Percentiles rank a stretch among this genome's conserved stretches.
Conservation (phyloP, 2,888 invertebrate genomes). For the Podabrus alpinus region DNA sequence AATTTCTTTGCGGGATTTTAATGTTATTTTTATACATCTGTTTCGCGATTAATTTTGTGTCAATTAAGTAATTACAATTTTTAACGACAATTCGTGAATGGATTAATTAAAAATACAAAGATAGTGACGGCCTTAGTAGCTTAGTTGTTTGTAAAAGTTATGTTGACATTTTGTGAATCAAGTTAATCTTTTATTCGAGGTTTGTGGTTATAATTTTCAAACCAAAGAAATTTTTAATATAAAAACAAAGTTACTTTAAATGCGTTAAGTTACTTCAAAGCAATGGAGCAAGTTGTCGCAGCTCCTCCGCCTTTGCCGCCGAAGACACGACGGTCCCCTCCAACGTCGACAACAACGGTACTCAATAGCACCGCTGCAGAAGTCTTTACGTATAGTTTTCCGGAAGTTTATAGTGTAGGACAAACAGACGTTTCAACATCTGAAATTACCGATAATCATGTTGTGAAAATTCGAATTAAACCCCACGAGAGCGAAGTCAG, state of each 20-base stretch:
- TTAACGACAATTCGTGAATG: background rate
- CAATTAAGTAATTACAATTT: background rate
- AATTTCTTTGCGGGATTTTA: slow-evolving; percentile 17
- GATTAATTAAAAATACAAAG: background rate
- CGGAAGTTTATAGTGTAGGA: slow-evolving; percentile 40
- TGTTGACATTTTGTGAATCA: background rate
- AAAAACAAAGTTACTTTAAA: slow-evolving; percentile 6
- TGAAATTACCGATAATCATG: slow-evolving; percentile 54
- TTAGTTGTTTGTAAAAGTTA: background rate
- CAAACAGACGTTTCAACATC: slow-evolving; percentile 27
- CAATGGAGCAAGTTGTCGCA: slow-evolving; percentile 62
- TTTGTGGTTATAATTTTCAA: background rate
- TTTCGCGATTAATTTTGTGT: slow-evolving; percentile 10
- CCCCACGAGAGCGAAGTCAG: slow-evolving; percentile 55
- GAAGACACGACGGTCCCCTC: slow-evolving; percentile 56
- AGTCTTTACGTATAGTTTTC: slow-evolving; percentile 48
- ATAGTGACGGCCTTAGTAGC: background rate
- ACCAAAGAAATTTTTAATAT: background rate
- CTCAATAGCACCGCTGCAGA: slow-evolving; percentile 46
- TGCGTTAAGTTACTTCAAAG: slow-evolving; percentile 36
- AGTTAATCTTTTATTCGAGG: background rate
- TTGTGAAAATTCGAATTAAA: slow-evolving; percentile 74
- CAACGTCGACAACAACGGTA: slow-evolving; percentile 58
- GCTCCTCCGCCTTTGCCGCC: slow-evolving; percentile 63
- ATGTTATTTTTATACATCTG: slow-evolving; percentile 5